Evolutionary conservation across 2,888 invertebrate species (phyloP).

Genomic region (Tachina grossa): DNA sequence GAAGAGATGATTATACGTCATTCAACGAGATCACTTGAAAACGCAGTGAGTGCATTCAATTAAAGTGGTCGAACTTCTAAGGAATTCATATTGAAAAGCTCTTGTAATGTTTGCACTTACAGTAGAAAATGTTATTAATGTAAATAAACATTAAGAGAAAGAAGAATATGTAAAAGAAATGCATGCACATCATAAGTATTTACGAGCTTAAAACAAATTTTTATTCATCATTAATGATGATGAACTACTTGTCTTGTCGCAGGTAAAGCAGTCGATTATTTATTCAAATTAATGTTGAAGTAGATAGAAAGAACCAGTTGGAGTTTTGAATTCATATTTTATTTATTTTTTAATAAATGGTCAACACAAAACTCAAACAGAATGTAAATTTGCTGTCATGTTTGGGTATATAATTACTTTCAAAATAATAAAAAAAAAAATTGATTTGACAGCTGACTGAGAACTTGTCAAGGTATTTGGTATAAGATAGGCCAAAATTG

Average conservation of each 20-base stretch:
- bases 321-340: neutral
- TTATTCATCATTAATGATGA: slow-evolving; percentile 9
- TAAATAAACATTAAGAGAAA: slow-evolving; percentile 37
- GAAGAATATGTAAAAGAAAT: neutral
- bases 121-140: slow-evolving; percentile 28
- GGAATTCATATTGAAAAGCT: slow-evolving; percentile 45
- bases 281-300: slow-evolving; percentile 1
- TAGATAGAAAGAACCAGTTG: neutral
- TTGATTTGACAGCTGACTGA: too few relatives aligned
- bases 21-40: slow-evolving; percentile 57
- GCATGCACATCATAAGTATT: slow-evolving; percentile 6
- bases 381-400: too few relatives aligned
- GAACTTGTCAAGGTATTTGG: too few relatives aligned
- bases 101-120: slow-evolving; percentile 12
- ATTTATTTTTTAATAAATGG: too few relatives aligned
- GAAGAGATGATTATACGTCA: slow-evolving; percentile 45
- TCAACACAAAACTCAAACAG: too few relatives aligned
- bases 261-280: slow-evolving; percentile 21
- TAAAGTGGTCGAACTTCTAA: slow-evolving; percentile 43
- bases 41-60: slow-evolving; percentile 37
- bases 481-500: too few relatives aligned
- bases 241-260: neutral
- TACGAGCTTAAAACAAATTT: slow-evolving; percentile 8
- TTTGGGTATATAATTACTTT: too few relatives aligned
- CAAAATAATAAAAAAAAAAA: too few relatives aligned